These are phyloP conservation scores for Drosophila quinaria DNA, from an alignment of 2,888 invertebrate species.

Conservation along the genomic window DNA sequence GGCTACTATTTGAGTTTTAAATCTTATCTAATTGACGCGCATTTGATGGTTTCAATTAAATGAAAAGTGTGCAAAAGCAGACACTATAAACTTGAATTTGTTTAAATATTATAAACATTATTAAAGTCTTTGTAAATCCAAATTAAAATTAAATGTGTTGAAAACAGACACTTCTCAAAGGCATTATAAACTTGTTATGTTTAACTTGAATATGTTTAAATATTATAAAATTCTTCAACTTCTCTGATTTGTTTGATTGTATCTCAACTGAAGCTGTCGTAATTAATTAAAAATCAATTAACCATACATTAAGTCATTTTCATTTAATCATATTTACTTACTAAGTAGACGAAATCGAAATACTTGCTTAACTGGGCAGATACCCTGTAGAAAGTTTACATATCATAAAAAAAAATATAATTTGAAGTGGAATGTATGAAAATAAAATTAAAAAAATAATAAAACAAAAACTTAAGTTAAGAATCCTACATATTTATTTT, in stretches of 20 bases:
- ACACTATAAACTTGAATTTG: neutral
- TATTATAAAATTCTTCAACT: too few relatives aligned
- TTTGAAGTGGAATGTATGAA: neutral
- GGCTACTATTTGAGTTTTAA: constrained; percentile 5
- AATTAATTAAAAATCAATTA: constrained; percentile 26
- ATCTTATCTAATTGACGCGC: constrained; percentile 55
- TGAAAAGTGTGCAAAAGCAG: neutral
- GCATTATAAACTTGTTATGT: neutral
- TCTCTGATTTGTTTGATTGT: neutral
- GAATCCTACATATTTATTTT: too few relatives aligned
- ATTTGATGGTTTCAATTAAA: constrained; percentile 5
- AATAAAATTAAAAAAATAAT: neutral
- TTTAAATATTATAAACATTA: constrained; percentile 2
- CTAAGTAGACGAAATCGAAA: neutral
- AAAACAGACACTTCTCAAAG: constrained; percentile 8
- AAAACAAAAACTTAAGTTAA: too few relatives aligned
- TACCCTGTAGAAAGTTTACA: neutral
- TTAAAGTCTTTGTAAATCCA: neutral
- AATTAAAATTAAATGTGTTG: neutral
- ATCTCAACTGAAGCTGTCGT: neutral
- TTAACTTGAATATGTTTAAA: neutral
- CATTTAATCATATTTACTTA: constrained; percentile 19
- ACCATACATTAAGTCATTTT: constrained; percentile 21
- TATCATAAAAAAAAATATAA: neutral
- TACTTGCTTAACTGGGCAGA: neutral